These are phyloP conservation scores for Drosophila burlai DNA, from an alignment of 1,140 invertebrate genomes.

Conservation along the genomic window DNA sequence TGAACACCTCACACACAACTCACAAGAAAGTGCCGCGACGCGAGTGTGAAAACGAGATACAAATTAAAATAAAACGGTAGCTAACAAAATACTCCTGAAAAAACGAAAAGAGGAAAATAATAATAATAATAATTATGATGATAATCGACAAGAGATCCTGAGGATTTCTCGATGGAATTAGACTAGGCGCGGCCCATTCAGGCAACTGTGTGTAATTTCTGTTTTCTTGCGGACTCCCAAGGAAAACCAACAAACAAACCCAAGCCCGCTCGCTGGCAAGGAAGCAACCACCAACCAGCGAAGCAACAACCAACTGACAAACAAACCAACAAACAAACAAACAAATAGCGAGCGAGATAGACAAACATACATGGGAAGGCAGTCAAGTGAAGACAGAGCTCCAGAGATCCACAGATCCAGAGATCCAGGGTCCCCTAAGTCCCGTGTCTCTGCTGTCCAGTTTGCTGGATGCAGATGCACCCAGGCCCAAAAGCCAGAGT, in stretches of 20 bases:
- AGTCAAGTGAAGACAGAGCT: slow-evolving; percentile 75
- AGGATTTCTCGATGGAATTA: slow-evolving; percentile 54
- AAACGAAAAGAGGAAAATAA: slow-evolving; percentile 35
- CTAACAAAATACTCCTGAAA: slow-evolving; percentile 30
- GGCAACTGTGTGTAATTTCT: slow-evolving; percentile 73
- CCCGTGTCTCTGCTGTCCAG: slow-evolving; percentile 56
- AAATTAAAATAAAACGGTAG: slow-evolving; percentile 29
- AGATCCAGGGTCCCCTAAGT: slow-evolving; percentile 22
- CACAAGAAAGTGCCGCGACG: slow-evolving; percentile 59
- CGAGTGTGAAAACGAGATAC: slow-evolving; percentile 49
- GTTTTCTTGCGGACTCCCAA: slow-evolving; percentile 70
- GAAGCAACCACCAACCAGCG: slow-evolving; percentile 62
- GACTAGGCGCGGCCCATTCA: slow-evolving; percentile 71
- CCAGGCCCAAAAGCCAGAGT: slow-evolving; percentile 35
- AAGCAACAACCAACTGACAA: slow-evolving; percentile 31
- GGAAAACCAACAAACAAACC: slow-evolving; percentile 52
- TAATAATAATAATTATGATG: slow-evolving; percentile 42
- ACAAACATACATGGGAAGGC: slow-evolving; percentile 62
- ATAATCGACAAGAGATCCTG: slow-evolving; percentile 11
- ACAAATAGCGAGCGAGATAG: slow-evolving; percentile 71
- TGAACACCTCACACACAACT: slow-evolving; percentile 20
- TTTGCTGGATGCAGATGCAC: slow-evolving; percentile 68
- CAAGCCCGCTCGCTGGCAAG: slow-evolving; percentile 39
- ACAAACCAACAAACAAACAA: slow-evolving; percentile 69
- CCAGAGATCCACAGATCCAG: slow-evolving; percentile 23